Conservation (phyloP, 2,888 invertebrate genomes). For the Harmothoe impar region DNA sequence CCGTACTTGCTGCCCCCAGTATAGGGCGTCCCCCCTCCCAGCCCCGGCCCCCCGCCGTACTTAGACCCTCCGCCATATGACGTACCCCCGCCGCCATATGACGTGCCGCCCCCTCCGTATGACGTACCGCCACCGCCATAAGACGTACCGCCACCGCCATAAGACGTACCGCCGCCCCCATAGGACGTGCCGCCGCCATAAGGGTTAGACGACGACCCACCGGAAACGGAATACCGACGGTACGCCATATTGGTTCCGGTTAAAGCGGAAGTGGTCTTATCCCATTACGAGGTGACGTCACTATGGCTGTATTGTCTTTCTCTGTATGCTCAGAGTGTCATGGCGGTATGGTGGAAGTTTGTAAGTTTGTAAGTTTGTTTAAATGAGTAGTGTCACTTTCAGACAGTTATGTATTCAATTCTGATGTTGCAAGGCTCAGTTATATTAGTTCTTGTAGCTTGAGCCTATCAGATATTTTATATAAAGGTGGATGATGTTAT, state of each 20-base stretch:
- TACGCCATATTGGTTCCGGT: slow-evolving; percentile 4
- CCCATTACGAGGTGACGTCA: not conserved
- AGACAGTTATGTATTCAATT: no score
- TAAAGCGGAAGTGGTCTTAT: not conserved
- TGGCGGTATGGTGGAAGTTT: no score
- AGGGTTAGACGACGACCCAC: not conserved
- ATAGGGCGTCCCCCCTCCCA: slow-evolving; percentile 13
- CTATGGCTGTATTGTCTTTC: no score
- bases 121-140: slow-evolving; percentile 26
- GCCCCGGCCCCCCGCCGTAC: not conserved
- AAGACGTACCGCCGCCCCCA: not conserved
- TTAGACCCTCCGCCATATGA: not conserved
- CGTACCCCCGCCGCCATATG: slow-evolving; percentile 16
- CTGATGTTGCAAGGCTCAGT: no score
- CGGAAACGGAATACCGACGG: slow-evolving; percentile 38
- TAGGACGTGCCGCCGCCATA: slow-evolving; percentile 34
- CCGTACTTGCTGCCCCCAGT: not conserved
- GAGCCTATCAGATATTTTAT: no score
- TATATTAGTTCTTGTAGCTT: no score
- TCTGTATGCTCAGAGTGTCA: no score
- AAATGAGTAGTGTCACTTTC: no score
- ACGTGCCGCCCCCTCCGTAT: slow-evolving; percentile 36
- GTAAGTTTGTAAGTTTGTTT: no score
- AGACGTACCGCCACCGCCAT: not conserved
- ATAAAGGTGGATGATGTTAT: no score